A percentile compares a stretch with the other conserved stretches of the same genome.
These are phyloP conservation scores for Hucho hucho DNA, from an alignment of 2,113 vertebrate species.

Conservation along the genomic window DNA sequence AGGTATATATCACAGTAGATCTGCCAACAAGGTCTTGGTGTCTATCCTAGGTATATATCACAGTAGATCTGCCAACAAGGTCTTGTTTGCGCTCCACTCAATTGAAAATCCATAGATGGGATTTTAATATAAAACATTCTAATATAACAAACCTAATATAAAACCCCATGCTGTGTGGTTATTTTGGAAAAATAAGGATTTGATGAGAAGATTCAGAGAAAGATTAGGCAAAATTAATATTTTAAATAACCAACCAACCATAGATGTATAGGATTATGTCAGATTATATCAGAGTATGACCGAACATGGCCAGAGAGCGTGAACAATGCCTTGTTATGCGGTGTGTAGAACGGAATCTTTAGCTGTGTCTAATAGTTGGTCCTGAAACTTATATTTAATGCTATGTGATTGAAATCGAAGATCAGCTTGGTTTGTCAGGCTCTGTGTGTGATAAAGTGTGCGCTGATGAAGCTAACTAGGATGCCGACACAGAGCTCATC, in stretches of 20 bases:
- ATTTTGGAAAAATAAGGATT: conserved; percentile 23
- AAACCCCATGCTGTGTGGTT: conserved; percentile 6
- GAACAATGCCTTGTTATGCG: conserved; percentile 56
- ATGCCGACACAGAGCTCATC: conserved; percentile 52
- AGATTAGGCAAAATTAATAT: too few species aligned
- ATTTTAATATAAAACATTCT: background rate
- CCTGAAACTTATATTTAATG: conserved; percentile 47
- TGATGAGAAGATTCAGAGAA: conserved; percentile 6
- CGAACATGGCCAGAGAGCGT: conserved; percentile 55
- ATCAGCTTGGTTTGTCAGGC: conserved; percentile 41
- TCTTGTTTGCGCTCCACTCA: conserved; percentile 62
- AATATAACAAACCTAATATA: conserved; percentile 47
- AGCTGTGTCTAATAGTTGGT: conserved; percentile 24
- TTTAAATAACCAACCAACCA: conserved; percentile 11
- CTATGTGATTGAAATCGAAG: conserved; percentile 36
- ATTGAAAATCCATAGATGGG: conserved; percentile 7
- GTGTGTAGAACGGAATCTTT: conserved; percentile 40
- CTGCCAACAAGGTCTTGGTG: conserved; percentile 62
- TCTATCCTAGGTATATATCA: conserved; percentile 31
- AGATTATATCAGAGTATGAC: conserved; percentile 14
- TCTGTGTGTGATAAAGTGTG: conserved; percentile 34
- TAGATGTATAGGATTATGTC: conserved; percentile 24
- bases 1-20: conserved; percentile 19
- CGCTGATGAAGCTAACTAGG: conserved; percentile 23
- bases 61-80: conserved; percentile 45